Conservation (phyloP, 2,797 vertebrate species). For the Acomys russatus region DNA sequence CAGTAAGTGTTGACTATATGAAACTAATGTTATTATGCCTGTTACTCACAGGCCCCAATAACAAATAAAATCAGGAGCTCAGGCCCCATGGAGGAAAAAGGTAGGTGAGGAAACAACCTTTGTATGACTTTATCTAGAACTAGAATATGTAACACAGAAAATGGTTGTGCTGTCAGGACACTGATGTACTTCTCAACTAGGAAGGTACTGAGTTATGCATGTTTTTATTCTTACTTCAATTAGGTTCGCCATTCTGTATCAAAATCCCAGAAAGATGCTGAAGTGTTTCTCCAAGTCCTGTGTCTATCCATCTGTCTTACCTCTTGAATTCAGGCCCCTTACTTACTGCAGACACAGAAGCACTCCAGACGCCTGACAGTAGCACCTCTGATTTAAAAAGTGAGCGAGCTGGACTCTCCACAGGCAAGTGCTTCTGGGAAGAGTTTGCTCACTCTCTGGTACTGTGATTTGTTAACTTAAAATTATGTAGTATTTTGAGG, state of each 20-base stretch:
- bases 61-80: constrained; percentile 52
- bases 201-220: not conserved
- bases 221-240: not conserved
- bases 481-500: not conserved
- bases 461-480: not conserved
- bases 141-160: not conserved
- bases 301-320: not conserved
- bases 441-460: not conserved
- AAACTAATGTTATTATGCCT: constrained; percentile 25
- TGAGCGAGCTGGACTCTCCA: not conserved
- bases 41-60: not conserved
- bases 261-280: not conserved
- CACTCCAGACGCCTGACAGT: not conserved
- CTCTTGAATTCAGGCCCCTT: not conserved
- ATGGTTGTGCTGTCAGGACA: not conserved
- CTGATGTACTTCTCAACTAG: not conserved
- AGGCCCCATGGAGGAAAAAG: not conserved
- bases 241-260: not conserved
- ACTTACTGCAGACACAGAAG: not conserved
- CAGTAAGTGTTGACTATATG: constrained; percentile 23
- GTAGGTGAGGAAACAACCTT: not conserved
- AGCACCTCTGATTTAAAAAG: not conserved
- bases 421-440: not conserved
- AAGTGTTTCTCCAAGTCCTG: not conserved
- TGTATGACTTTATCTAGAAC: constrained; percentile 19